Base-by-base conservation (phyloP, 2,113 vertebrate genomes). In the Pelvicachromis taeniatus region DNA sequence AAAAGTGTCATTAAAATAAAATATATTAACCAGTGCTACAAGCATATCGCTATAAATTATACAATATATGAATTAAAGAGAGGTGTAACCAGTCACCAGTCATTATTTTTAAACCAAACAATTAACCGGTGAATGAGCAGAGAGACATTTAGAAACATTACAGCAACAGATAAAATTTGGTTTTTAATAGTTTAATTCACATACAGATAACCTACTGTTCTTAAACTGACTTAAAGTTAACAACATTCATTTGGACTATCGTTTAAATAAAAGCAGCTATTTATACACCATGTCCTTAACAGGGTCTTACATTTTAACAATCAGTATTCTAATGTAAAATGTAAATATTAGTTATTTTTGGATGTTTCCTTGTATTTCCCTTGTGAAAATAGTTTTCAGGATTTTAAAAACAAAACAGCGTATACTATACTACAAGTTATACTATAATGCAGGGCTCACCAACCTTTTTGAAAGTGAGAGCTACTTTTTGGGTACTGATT, bases 281-380 rank as follows among this genome's bases (percentile, higher is more conserved):
- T 50, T 75, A 75, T 19, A 75, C 16, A 0, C 23, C 0, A 3
- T 31, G 42, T 31, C 42, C 48, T 29, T 19, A 48, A 11, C 12
- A 73, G 42, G 23, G 5, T 48, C 4, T 48, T 45, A 48, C 4
- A 45, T 11, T 73, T 73, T 73, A 48, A 29, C 42, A 73, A 48
- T 1, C 23, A 0, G 1, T 48, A 48, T 12, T 73, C 16, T 19
- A 73, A 50, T 50, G 68, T 50, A 29, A 29, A 31, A 50, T 29
- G 14, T 73, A 26, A 29, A 11, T 50, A 2, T 73, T 73, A 19
- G 23, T 19, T 50, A 10, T 50, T 50, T 73, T 70, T 70, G 14
- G 1, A 29, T 50, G 42, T 50, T 75, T 75, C 16, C 0, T 31
- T 50, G 23, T 8, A 45, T 31, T 11, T 31, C 17, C 0, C 1